Base-by-base conservation (phyloP, 2,888 invertebrate genomes). In the Limenitis camilla region DNA sequence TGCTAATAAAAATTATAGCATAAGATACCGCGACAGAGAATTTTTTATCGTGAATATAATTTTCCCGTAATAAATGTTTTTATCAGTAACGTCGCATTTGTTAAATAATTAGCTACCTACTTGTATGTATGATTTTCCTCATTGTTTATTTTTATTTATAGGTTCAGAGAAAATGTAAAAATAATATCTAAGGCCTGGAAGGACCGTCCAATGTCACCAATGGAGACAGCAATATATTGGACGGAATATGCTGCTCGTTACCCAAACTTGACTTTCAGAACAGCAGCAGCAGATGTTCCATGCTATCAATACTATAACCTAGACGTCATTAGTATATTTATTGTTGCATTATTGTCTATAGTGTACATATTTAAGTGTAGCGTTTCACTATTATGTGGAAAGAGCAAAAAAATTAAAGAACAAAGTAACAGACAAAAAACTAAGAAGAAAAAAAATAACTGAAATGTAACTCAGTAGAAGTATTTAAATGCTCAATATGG, bases 161-260 rank as follows among this genome's bases (percentile, higher is more conserved):
- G 87, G 47, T 86, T 86, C 53, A 71, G 68, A 9, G 67, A 78
- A 63, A 76, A 78, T 52, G 89, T 84, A 1, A 83, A 88, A 58
- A 69, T 76, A 52, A 62, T 90, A 9, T 88, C 90, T 6, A 79
- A 71, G 49, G 79, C 89, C 5, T 91, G 90, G 86, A 84, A 83
- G 52, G 91, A 92, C 62, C 83, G 91, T 11, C 91, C 90, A 0
- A 67, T 89, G 66, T 73, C 88, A 1, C 87, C 92, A 0, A 64
- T 91, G 63, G 89, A 91, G 42, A 88, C 90, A 0, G 91, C 92
- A 2, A 70, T 90, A 8, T 91, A 86, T 68, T 92, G 92, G 92
- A 88, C 90, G 1, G 92, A 92, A 67, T 91, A 89, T 64, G 89
- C 89, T 0, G 90, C 90, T 6, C 79, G 84, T 50, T 81, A 90